Conservation (phyloP, 2,888 invertebrate genomes). For the Perdita meconis region DNA sequence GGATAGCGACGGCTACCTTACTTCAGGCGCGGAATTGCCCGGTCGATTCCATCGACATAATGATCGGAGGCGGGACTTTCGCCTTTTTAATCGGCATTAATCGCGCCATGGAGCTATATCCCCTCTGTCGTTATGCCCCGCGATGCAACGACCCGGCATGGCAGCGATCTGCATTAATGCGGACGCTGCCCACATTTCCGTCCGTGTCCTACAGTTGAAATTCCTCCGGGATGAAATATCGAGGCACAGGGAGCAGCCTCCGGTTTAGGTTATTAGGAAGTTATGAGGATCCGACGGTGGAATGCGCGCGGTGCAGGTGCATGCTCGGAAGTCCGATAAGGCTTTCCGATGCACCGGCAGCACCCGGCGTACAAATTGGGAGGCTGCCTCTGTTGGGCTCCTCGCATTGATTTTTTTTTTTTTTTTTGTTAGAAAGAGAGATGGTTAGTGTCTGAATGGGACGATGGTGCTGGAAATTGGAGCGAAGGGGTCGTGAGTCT, state of each 20-base stretch:
- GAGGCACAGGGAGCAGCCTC: constrained; percentile 10
- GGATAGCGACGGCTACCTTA: constrained; percentile 75
- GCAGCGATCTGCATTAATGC: constrained; percentile 65
- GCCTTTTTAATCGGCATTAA: constrained; percentile 79
- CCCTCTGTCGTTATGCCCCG: constrained; percentile 39
- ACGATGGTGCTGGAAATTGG: background rate
- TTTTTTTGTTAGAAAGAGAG: too few species aligned
- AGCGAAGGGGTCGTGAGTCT: background rate
- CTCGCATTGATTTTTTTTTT: background rate
- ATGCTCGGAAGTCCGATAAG: constrained; percentile 21
- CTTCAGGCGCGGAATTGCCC: constrained; percentile 76
- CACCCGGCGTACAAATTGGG: background rate
- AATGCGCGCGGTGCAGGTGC: constrained; percentile 32
- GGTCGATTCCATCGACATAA: constrained; percentile 68
- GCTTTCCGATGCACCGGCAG: background rate
- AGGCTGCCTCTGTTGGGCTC: background rate
- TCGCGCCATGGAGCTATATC: constrained; percentile 69
- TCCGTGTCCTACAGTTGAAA: constrained; percentile 34
- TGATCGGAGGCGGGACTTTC: constrained; percentile 75
- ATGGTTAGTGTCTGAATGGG: background rate
- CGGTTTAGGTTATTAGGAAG: constrained; percentile 28
- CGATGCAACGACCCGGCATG: constrained; percentile 54
- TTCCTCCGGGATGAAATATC: constrained; percentile 54
- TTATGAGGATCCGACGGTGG: constrained; percentile 45
- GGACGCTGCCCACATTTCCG: constrained; percentile 51